phyloP scores from a whole-genome alignment of 2,888 invertebrate genomes.

The Cantharis nigra region DNA sequence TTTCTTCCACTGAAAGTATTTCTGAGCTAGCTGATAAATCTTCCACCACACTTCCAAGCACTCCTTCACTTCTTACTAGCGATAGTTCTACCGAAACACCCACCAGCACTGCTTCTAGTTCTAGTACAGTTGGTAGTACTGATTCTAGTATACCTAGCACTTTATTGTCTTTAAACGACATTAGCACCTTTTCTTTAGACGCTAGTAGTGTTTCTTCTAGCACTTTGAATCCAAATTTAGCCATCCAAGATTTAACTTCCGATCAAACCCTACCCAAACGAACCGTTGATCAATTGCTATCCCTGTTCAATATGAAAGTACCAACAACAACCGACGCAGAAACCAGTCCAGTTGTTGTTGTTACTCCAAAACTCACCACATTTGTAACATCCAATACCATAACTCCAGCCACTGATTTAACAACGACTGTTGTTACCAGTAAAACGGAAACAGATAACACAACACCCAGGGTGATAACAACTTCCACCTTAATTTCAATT shows the following conservation, averaged over 20 bases:
- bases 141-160: conserved; percentile 8
- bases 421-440: not conserved
- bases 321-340: conserved; percentile 19
- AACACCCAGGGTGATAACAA: not conserved
- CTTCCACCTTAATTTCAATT: not conserved
- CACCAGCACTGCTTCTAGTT: conserved; percentile 40
- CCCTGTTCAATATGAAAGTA: conserved; percentile 53
- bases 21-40: conserved; percentile 43
- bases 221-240: conserved; percentile 43
- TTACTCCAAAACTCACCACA: conserved; percentile 46
- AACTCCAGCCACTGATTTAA: conserved; percentile 45
- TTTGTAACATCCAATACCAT: conserved; percentile 22
- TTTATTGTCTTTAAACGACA: conserved; percentile 3
- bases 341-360: conserved; percentile 43
- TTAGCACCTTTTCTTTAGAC: conserved; percentile 19
- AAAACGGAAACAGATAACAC: not conserved
- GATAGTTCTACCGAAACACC: conserved; percentile 34
- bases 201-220: conserved; percentile 14
- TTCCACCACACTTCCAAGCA: conserved; percentile 4
- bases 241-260: conserved; percentile 44
- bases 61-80: conserved; percentile 2
- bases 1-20: conserved; percentile 12
- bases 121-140: conserved; percentile 12
- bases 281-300: conserved; percentile 49
- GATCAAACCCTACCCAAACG: conserved; percentile 49